Evolutionary conservation across 2,113 vertebrate species (phyloP).

Genomic region (Boleophthalmus pectinirostris): DNA sequence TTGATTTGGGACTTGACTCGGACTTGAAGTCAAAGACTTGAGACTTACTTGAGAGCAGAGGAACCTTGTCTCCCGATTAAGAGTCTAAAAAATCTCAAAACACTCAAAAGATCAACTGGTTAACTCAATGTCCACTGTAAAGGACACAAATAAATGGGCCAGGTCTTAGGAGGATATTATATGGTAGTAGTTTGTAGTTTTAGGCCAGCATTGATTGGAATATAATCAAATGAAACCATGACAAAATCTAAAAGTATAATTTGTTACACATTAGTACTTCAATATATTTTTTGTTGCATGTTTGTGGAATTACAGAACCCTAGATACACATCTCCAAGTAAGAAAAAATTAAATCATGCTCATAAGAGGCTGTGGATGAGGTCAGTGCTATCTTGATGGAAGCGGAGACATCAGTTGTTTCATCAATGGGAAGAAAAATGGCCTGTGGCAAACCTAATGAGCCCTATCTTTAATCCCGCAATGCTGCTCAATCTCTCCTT

Average conservation of each 20-base stretch:
- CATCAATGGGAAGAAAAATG: conserved; percentile 60
- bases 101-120: no score
- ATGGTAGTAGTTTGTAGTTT: no score
- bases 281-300: conserved; percentile 1
- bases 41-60: no score
- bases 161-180: no score
- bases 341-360: conserved; percentile 41
- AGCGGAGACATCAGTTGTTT: conserved; percentile 62
- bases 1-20: no score
- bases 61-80: no score
- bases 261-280: background rate
- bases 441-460: conserved; percentile 58
- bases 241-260: no score
- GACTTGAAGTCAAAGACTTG: no score
- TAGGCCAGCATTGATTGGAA: background rate
- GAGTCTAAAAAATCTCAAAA: no score
- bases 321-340: background rate
- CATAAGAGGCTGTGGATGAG: conserved; percentile 54
- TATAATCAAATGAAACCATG: background rate
- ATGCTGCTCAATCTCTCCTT: conserved; percentile 15
- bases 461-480: conserved; percentile 50
- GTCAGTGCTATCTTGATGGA: conserved; percentile 71
- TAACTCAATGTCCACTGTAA: no score
- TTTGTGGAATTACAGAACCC: background rate
- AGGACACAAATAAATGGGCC: no score